These are phyloP conservation scores for Phylloscopus whistleri DNA, from an alignment of 2,113 vertebrate species.

Conservation along the genomic window DNA sequence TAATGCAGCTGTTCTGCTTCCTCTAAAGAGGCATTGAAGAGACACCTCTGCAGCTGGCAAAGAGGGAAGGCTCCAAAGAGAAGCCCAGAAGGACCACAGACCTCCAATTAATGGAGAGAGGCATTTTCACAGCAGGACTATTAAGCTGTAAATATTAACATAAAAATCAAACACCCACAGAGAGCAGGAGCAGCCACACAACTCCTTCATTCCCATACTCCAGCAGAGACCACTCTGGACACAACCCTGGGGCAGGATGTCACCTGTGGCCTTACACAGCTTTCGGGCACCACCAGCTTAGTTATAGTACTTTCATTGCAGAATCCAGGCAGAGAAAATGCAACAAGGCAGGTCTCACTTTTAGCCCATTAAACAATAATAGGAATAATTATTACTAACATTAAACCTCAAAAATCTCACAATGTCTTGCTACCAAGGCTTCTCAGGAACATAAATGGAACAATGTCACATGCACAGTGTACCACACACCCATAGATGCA, in stretches of 20 bases:
- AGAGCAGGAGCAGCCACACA: neutral
- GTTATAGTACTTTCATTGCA: neutral
- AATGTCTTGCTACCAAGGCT: neutral
- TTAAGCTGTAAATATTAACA: neutral
- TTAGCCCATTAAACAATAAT: neutral
- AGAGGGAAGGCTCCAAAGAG: neutral
- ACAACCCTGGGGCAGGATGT: neutral
- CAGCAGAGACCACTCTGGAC: neutral
- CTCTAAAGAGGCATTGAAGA: neutral
- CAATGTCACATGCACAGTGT: neutral
- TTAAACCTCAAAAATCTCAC: neutral
- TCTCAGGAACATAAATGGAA: neutral
- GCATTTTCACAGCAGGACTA: neutral
- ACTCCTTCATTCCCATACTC: neutral
- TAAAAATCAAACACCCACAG: neutral
- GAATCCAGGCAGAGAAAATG: neutral
- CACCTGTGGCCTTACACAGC: fast-evolving
- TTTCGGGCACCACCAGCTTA: neutral
- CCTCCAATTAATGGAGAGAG: neutral
- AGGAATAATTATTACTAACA: neutral
- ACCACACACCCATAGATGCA: neutral
- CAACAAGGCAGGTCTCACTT: neutral
- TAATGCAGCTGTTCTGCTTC: neutral
- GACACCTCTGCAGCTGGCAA: neutral
- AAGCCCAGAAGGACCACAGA: neutral